Conservation (phyloP, 2,888 invertebrate genomes). For the Aspidiotus rigidus region DNA sequence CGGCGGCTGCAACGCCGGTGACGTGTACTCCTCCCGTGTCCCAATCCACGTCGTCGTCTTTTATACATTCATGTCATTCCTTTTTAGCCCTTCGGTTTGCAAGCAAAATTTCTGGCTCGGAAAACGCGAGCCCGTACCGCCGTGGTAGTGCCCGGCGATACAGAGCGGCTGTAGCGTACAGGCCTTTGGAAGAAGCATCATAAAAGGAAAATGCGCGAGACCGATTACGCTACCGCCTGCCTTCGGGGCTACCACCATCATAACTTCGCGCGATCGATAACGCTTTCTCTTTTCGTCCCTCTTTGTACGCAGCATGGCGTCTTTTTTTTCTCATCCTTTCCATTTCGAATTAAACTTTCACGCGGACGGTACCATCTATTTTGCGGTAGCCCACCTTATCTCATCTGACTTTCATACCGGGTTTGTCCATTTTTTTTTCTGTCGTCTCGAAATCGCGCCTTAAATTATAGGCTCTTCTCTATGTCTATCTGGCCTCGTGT, state of each 20-base stretch:
- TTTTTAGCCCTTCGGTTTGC: constrained; percentile 19
- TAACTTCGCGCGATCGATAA: constrained; percentile 29
- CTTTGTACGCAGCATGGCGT: constrained; percentile 15
- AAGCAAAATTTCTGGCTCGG: constrained; percentile 20
- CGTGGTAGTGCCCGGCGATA: not conserved
- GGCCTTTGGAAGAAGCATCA: constrained; percentile 14
- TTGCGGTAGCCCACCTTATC: constrained; percentile 32
- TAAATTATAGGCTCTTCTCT: not conserved
- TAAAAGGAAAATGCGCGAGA: constrained; percentile 31
- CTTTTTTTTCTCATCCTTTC: constrained; percentile 10
- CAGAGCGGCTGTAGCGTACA: constrained; percentile 7
- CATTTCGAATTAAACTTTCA: constrained; percentile 30
- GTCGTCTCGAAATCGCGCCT: not conserved
- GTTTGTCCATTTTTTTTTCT: constrained; percentile 28
- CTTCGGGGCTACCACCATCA: constrained; percentile 24
- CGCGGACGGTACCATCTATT: constrained; percentile 22
- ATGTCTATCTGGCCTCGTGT: not conserved
- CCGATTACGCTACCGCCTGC: constrained; percentile 31
- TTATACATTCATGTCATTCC: constrained; percentile 31
- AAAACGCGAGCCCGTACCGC: constrained; percentile 2
- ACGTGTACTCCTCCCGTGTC: constrained; percentile 17
- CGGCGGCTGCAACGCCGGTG: constrained; percentile 12
- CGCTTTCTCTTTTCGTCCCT: constrained; percentile 30
- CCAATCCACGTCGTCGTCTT: constrained; percentile 22
- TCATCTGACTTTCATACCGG: constrained; percentile 31